Evolutionary conservation across 2,888 invertebrate species (phyloP).

Genomic region (Nemoura dubitans): DNA sequence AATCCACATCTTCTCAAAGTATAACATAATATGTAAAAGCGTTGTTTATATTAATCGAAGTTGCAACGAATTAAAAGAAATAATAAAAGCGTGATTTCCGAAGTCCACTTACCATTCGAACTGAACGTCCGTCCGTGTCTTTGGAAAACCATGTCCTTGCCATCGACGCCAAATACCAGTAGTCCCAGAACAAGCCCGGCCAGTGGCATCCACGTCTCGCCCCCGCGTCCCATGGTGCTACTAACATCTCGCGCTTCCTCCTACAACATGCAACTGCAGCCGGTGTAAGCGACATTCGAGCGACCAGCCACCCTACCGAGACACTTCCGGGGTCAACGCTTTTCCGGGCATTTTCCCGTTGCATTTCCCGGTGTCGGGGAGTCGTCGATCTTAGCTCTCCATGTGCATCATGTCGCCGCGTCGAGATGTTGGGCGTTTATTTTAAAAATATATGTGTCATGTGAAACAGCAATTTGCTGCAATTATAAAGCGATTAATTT

Average conservation of each 20-base stretch:
- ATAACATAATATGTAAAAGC: too few relatives aligned
- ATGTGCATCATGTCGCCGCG: too few relatives aligned
- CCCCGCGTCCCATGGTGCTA: background rate
- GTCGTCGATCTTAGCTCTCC: too few relatives aligned
- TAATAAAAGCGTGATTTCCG: too few relatives aligned
- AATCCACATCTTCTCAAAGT: too few relatives aligned
- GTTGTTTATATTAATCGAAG: too few relatives aligned
- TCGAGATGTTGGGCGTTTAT: too few relatives aligned
- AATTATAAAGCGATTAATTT: slow-evolving; percentile 23
- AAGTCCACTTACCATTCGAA: background rate
- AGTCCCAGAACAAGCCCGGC: background rate
- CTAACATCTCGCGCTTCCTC: background rate
- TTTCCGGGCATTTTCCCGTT: background rate
- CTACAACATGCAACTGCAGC: background rate
- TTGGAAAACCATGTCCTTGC: background rate
- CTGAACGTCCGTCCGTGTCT: background rate
- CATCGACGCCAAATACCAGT: background rate
- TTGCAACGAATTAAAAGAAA: too few relatives aligned
- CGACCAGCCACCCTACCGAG: background rate
- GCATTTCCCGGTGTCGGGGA: too few relatives aligned
- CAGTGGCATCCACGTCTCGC: too few relatives aligned
- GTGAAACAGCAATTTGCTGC: background rate
- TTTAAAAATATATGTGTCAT: background rate
- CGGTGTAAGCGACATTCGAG: background rate
- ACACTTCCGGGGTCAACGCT: background rate